These are phyloP conservation scores for Gymnocheta viridis DNA, from an alignment of 2,888 invertebrate genomes.

Conservation along the genomic window DNA sequence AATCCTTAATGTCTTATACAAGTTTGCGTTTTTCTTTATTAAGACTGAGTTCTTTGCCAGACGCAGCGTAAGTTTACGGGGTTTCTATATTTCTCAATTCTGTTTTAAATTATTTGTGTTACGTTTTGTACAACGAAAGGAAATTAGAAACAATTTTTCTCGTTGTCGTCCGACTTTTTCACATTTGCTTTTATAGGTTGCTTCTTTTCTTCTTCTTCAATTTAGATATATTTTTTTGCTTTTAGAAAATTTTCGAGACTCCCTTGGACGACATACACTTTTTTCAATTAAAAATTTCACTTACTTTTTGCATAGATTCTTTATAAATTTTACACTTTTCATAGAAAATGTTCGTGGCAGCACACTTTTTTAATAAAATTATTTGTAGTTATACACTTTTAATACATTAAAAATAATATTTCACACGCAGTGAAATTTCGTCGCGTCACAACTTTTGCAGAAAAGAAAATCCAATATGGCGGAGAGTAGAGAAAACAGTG, in stretches of 20 bases:
- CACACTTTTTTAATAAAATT: slow-evolving; percentile 74
- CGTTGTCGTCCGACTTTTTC: slow-evolving; percentile 62
- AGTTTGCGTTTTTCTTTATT: slow-evolving; percentile 16
- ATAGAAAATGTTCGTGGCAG: slow-evolving; percentile 73
- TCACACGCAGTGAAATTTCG: slow-evolving; percentile 72
- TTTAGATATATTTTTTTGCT: slow-evolving; percentile 57
- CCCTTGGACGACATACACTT: slow-evolving; percentile 61
- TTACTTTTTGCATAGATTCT: slow-evolving; percentile 72
- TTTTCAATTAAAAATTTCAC: slow-evolving; percentile 72
- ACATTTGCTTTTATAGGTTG: slow-evolving; percentile 60
- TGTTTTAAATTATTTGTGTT: slow-evolving; percentile 42
- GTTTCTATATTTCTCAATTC: too few relatives aligned
- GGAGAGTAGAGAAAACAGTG: slow-evolving; percentile 40
- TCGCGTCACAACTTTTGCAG: slow-evolving; percentile 66
- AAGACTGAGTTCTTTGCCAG: slow-evolving; percentile 32
- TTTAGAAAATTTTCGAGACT: slow-evolving; percentile 58
- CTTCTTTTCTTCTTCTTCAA: slow-evolving; percentile 64
- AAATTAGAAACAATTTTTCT: slow-evolving; percentile 56
- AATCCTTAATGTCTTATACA: slow-evolving; percentile 51
- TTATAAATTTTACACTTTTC: slow-evolving; percentile 71
- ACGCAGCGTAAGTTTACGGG: slow-evolving; percentile 21
- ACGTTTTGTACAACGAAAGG: slow-evolving; percentile 51
- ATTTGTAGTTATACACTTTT: slow-evolving; percentile 72
- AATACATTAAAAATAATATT: slow-evolving; percentile 62
- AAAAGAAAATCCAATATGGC: slow-evolving; percentile 68